These are phyloP conservation scores for Acanthococcus lagerstroemiae DNA, from an alignment of 2,888 invertebrate species.

Conservation along the genomic window DNA sequence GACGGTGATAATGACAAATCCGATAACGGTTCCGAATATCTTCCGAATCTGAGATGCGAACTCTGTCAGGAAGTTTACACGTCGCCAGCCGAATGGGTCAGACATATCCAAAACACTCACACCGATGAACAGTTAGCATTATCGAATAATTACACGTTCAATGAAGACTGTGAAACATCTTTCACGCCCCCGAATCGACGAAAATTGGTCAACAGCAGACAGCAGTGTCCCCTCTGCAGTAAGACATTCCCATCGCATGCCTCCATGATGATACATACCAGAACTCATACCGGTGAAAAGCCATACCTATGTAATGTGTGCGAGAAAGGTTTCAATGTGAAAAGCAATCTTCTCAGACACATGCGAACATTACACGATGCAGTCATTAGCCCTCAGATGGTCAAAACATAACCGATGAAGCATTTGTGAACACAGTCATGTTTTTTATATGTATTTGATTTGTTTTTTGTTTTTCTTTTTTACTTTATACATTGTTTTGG, in stretches of 20 bases:
- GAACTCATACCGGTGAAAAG: slow-evolving; percentile 64
- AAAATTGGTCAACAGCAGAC: slow-evolving; percentile 38
- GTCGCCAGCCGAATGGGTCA: slow-evolving; percentile 70
- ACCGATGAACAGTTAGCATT: slow-evolving; percentile 50
- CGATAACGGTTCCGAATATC: slow-evolving; percentile 34
- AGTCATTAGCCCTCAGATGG: slow-evolving; percentile 44
- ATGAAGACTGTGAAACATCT: slow-evolving; percentile 24
- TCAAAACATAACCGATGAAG: slow-evolving; percentile 4
- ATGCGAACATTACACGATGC: slow-evolving; percentile 64
- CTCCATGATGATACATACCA: slow-evolving; percentile 65
- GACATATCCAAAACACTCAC: slow-evolving; percentile 70
- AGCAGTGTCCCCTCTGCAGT: slow-evolving; percentile 57
- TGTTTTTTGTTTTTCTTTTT: neutral
- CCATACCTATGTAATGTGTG: slow-evolving; percentile 64
- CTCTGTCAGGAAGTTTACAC: slow-evolving; percentile 74
- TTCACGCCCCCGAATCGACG: slow-evolving; percentile 27
- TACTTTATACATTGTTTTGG: neutral
- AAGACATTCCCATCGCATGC: slow-evolving; percentile 68
- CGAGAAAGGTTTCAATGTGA: slow-evolving; percentile 68
- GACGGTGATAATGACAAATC: slow-evolving; percentile 43
- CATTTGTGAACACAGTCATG: neutral
- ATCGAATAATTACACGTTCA: slow-evolving; percentile 34
- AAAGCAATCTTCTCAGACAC: slow-evolving; percentile 63
- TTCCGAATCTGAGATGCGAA: slow-evolving; percentile 50
- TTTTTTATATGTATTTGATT: neutral